These are phyloP conservation scores for Acanthosepion esculentum DNA, from an alignment of 2,888 invertebrate genomes.

Conservation along the genomic window DNA sequence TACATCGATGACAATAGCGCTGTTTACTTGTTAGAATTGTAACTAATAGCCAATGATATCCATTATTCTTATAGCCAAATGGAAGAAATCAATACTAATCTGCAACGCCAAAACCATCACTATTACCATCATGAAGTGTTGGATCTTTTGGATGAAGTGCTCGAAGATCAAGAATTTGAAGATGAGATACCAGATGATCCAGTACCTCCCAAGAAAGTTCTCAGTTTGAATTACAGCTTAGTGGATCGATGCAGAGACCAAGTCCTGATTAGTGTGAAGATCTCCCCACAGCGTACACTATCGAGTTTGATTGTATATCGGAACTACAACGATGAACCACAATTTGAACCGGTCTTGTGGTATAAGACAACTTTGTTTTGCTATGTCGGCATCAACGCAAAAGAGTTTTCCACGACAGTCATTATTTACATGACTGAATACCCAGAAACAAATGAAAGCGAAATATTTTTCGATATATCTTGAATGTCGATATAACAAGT, in stretches of 20 bases:
- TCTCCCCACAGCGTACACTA: neutral
- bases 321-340: slow-evolving; percentile 12
- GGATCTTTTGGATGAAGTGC: neutral
- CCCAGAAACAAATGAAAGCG: neutral
- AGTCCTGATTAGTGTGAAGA: neutral
- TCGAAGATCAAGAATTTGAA: neutral
- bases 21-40: neutral
- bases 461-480: neutral
- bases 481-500: neutral
- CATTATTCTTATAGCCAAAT: neutral
- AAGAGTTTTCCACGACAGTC: neutral
- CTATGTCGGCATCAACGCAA: slow-evolving; percentile 33
- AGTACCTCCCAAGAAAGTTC: neutral
- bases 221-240: slow-evolving; percentile 11
- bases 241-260: slow-evolving; percentile 17
- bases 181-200: neutral
- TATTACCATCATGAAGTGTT: neutral
- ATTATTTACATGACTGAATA: slow-evolving; percentile 3
- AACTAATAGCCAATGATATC: neutral
- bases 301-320: slow-evolving; percentile 23
- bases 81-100: neutral
- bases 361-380: slow-evolving; percentile 34
- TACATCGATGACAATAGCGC: neutral
- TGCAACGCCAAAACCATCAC: neutral
- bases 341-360: slow-evolving; percentile 40